Conservation (phyloP, 2,888 invertebrate genomes). For the Andrena minutula region DNA sequence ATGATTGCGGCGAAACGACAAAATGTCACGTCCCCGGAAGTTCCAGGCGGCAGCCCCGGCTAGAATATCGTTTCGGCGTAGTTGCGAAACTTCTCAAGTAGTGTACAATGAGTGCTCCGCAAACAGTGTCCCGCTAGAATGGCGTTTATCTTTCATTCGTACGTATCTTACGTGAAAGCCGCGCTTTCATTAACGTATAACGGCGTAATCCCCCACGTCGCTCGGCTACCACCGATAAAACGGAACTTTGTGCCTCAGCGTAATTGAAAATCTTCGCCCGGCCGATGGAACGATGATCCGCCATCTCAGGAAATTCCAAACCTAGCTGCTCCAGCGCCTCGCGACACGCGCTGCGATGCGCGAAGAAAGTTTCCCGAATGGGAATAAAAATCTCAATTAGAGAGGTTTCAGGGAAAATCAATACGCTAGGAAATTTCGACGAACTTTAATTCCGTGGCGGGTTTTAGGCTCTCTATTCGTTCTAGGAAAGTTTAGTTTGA, state of each 20-base stretch:
- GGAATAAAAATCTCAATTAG: neutral
- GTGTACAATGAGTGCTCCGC: slow-evolving; percentile 61
- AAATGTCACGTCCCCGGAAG: slow-evolving; percentile 63
- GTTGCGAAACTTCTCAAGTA: slow-evolving; percentile 62
- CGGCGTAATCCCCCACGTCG: slow-evolving; percentile 45
- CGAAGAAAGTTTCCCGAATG: neutral
- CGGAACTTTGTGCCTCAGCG: slow-evolving; percentile 47
- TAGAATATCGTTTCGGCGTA: slow-evolving; percentile 66
- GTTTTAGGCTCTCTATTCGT: no score
- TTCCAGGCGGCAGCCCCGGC: slow-evolving; percentile 49
- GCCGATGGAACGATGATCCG: slow-evolving; percentile 39
- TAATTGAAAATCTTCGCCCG: slow-evolving; percentile 60
- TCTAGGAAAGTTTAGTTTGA: no score
- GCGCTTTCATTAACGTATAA: slow-evolving; percentile 67
- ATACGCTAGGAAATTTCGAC: neutral
- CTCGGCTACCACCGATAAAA: slow-evolving; percentile 44
- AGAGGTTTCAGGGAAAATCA: neutral
- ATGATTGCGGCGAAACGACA: slow-evolving; percentile 65
- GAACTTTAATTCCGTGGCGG: neutral
- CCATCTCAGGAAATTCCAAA: slow-evolving; percentile 27
- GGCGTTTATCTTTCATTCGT: slow-evolving; percentile 70
- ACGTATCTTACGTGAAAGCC: slow-evolving; percentile 53
- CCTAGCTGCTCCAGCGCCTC: slow-evolving; percentile 4
- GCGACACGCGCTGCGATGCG: neutral
- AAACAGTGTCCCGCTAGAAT: slow-evolving; percentile 58